Evolutionary conservation across 2,113 vertebrate genomes (phyloP).

Genomic region (Triplophysa tibetana): DNA sequence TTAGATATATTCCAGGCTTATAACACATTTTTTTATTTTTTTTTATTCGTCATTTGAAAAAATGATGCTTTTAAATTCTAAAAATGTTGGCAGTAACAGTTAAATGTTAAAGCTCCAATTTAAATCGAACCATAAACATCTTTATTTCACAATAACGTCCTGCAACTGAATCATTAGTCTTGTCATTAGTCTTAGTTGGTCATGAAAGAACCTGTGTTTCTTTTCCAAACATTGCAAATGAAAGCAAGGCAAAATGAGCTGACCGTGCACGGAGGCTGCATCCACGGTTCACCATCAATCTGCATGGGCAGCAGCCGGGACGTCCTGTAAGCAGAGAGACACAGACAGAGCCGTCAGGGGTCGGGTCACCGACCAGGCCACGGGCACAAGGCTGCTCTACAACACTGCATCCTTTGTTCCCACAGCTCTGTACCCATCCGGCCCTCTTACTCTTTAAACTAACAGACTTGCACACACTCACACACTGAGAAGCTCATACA

Average conservation of each 20-base stretch:
- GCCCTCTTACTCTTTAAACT: conserved; percentile 67
- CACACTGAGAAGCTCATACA: conserved; percentile 49
- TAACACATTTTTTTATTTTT: too few relatives aligned
- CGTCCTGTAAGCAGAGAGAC: conserved; percentile 72
- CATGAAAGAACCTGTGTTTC: not conserved
- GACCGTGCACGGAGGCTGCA: conserved; percentile 91
- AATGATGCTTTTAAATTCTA: too few relatives aligned
- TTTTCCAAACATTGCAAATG: not conserved
- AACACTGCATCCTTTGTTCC: conserved; percentile 74
- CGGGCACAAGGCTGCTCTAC: conserved; percentile 59
- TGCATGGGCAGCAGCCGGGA: conserved; percentile 93
- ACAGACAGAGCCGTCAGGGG: conserved; percentile 44
- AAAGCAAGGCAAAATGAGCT: conserved; percentile 59
- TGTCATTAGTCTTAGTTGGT: not conserved
- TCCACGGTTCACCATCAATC: conserved; percentile 97
- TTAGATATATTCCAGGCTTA: too few relatives aligned
- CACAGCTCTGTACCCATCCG: conserved; percentile 68
- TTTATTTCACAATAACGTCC: too few relatives aligned
- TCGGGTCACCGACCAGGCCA: conserved; percentile 60
- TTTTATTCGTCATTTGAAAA: too few relatives aligned
- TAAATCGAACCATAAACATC: too few relatives aligned
- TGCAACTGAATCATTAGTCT: too few relatives aligned
- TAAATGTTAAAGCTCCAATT: too few relatives aligned
- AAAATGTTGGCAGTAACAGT: too few relatives aligned
- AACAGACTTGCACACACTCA: conserved; percentile 47